phyloP scores from a whole-genome alignment of 2,888 invertebrate genomes.

The Scaptomyza reducta region DNA sequence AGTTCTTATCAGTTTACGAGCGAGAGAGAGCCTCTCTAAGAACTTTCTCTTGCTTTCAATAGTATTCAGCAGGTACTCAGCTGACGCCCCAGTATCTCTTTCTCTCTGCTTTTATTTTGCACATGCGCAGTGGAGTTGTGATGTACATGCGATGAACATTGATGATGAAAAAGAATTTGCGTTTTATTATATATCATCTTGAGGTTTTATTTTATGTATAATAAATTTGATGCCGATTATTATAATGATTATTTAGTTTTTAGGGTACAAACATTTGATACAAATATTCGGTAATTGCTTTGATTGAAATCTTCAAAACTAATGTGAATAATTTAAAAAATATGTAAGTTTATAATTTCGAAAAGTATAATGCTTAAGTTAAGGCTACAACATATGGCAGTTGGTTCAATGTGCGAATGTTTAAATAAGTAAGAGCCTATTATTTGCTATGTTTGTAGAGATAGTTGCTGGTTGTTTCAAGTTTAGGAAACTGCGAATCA shows the following conservation, averaged over 20 bases:
- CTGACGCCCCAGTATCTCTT: constrained; percentile 39
- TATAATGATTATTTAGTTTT: constrained; percentile 20
- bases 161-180: background rate
- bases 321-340: constrained; percentile 60
- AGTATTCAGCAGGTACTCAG: constrained; percentile 36
- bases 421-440: constrained; percentile 52
- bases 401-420: constrained; percentile 38
- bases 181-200: constrained; percentile 60
- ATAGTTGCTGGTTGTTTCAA: constrained; percentile 13
- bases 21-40: too few species aligned
- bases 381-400: constrained; percentile 62
- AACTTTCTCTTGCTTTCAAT: background rate
- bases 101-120: background rate
- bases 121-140: constrained; percentile 24
- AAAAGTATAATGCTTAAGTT: constrained; percentile 34
- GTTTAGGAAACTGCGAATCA: constrained; percentile 36
- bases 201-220: constrained; percentile 66
- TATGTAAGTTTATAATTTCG: constrained; percentile 35
- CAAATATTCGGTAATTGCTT: constrained; percentile 74
- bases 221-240: constrained; percentile 48
- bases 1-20: constrained; percentile 41
- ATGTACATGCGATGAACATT: background rate
- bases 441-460: constrained; percentile 54
- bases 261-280: constrained; percentile 80
- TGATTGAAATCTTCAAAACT: constrained; percentile 20